These are phyloP conservation scores for Gymnogyps californianus DNA, from an alignment of 2,113 vertebrate genomes.

Conservation along the genomic window DNA sequence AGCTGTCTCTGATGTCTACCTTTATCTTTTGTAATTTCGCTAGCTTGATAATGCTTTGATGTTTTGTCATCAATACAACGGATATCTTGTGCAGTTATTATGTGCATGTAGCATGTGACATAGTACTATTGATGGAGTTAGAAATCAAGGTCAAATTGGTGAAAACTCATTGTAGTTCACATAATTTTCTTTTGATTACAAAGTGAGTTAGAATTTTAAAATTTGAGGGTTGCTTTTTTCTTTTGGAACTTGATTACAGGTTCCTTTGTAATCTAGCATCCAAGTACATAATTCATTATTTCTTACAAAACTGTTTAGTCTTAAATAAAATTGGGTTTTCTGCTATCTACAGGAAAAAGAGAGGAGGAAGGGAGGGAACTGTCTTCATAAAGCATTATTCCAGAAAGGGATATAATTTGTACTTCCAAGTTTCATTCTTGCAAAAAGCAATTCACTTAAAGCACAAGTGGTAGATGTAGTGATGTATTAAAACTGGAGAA, in stretches of 20 bases:
- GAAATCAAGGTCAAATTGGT: background rate
- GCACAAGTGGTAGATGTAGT: background rate
- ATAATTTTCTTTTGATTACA: background rate
- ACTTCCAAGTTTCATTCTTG: background rate
- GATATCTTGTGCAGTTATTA: background rate
- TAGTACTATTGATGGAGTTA: background rate
- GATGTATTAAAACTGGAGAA: background rate
- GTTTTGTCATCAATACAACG: background rate
- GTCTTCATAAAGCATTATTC: background rate
- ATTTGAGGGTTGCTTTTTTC: background rate
- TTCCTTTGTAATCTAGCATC: background rate
- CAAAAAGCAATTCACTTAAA: background rate
- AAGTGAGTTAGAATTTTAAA: background rate
- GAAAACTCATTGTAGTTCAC: background rate
- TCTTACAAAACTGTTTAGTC: background rate
- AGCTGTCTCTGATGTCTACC: background rate
- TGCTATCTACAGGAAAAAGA: background rate
- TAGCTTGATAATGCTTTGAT: background rate
- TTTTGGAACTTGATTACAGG: background rate
- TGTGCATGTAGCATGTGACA: background rate
- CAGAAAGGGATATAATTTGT: background rate
- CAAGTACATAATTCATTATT: background rate
- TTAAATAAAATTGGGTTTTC: background rate
- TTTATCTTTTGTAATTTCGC: background rate
- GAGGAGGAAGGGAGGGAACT: background rate